Conservation (phyloP, 2,797 vertebrate species). For the Leontocebus nigricollis region DNA sequence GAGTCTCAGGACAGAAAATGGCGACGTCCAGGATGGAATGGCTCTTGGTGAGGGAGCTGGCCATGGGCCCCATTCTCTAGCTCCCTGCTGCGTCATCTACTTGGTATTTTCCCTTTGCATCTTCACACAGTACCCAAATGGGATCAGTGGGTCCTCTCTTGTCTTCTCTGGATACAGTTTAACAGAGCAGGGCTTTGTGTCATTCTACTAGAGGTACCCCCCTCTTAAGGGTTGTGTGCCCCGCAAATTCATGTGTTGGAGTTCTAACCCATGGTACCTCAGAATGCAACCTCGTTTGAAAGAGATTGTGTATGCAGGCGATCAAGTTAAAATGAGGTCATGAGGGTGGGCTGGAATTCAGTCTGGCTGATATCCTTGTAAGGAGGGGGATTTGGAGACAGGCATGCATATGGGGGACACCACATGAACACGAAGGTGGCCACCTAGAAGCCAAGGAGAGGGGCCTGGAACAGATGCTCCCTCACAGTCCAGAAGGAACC, state of each 20-base stretch:
- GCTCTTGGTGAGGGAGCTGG: neutral
- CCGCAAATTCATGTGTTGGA: neutral
- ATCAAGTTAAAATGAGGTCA: neutral
- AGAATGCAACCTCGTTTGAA: neutral
- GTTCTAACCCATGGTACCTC: neutral
- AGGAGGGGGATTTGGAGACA: neutral
- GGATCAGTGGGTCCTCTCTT: neutral
- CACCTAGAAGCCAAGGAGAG: neutral
- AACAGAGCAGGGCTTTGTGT: neutral
- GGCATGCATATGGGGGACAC: accelerated
- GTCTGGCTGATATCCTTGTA: neutral
- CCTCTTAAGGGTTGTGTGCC: neutral
- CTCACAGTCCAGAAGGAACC: neutral
- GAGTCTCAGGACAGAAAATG: neutral
- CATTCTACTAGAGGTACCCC: neutral
- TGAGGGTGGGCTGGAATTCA: neutral
- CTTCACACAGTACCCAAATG: neutral
- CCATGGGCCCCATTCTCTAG: neutral
- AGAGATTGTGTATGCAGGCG: too few species aligned
- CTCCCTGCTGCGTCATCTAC: neutral
- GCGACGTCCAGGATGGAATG: too few species aligned
- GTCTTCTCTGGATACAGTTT: neutral
- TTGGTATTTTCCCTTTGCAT: neutral
- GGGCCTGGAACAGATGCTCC: neutral
- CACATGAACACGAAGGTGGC: neutral